Conservation (phyloP, 2,888 invertebrate genomes). For the Caenorhabditis uteleia region DNA sequence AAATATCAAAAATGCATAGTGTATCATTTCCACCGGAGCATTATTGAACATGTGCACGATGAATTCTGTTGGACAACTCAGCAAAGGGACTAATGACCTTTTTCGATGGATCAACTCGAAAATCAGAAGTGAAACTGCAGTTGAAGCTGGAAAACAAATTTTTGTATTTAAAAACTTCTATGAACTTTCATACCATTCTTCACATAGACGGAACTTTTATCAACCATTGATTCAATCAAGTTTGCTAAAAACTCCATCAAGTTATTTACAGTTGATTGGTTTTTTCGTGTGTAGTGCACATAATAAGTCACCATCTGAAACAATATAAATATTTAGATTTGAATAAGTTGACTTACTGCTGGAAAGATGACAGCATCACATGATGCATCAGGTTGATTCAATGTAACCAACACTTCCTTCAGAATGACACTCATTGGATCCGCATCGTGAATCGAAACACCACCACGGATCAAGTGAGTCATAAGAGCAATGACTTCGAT, state of each 20-base stretch:
- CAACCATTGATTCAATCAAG: background rate
- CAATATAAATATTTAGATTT: conserved; percentile 14
- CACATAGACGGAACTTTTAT: background rate
- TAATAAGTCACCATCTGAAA: conserved; percentile 20
- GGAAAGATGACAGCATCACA: too few relatives aligned
- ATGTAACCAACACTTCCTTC: too few relatives aligned
- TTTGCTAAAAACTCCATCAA: too few relatives aligned
- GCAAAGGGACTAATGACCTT: background rate
- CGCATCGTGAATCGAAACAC: background rate
- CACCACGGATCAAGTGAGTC: background rate
- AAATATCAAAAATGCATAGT: conserved; percentile 7
- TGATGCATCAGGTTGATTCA: too few relatives aligned
- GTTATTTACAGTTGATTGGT: too few relatives aligned
- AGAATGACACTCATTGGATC: conserved; percentile 2
- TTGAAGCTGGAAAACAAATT: background rate
- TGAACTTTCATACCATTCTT: too few relatives aligned
- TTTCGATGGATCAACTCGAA: background rate
- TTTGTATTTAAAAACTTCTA: too few relatives aligned
- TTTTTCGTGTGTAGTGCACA: conserved; percentile 20
- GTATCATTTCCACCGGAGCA: conserved; percentile 18
- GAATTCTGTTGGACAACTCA: background rate
- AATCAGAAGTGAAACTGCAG: background rate
- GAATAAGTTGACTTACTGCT: too few relatives aligned
- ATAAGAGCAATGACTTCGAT: conserved; percentile 1
- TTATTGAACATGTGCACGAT: background rate